Evolutionary conservation across 2,888 invertebrate genomes (phyloP).

Genomic region (Eumerus sabulonum): DNA sequence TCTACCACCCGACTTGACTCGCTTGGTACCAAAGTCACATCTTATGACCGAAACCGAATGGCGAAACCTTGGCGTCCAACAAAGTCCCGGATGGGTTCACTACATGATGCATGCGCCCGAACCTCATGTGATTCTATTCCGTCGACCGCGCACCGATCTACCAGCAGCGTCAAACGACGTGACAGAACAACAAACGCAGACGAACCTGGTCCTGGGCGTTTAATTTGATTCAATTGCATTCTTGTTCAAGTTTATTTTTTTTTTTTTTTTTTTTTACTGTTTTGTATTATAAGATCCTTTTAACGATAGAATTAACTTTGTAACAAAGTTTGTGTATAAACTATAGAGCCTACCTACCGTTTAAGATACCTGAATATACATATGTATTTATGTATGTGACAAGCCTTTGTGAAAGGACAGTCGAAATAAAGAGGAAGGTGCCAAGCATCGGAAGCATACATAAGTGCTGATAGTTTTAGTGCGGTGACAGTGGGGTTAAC

Average conservation of each 20-base stretch:
- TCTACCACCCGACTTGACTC: constrained; percentile 90
- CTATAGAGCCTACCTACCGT: constrained; percentile 11
- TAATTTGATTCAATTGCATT: constrained; percentile 25
- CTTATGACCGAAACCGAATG: constrained; percentile 97
- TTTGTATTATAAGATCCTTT: too few relatives aligned
- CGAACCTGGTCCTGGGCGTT: constrained; percentile 52
- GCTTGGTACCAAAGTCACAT: constrained; percentile 91
- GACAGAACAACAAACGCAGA: constrained; percentile 55
- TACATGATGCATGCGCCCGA: constrained; percentile 91
- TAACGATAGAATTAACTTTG: constrained; percentile 52
- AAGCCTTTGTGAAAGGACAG: constrained; percentile 42
- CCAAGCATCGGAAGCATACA: constrained; percentile 7
- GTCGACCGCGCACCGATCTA: constrained; percentile 80
- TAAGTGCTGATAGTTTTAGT: too few relatives aligned
- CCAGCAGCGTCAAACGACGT: constrained; percentile 19
- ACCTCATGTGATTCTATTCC: constrained; percentile 91
- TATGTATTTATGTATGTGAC: constrained; percentile 19
- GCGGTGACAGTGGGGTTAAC: too few relatives aligned
- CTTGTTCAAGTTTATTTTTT: constrained; percentile 33
- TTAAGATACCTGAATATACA: constrained; percentile 47
- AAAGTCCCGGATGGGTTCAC: constrained; percentile 90
- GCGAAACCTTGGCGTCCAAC: constrained; percentile 96
- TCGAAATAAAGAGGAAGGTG: constrained; percentile 18
- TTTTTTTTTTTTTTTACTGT: not conserved
- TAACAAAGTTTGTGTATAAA: constrained; percentile 57